Conservation (phyloP, 2,888 invertebrate species). For the Lissocephala sabroskyi region DNA sequence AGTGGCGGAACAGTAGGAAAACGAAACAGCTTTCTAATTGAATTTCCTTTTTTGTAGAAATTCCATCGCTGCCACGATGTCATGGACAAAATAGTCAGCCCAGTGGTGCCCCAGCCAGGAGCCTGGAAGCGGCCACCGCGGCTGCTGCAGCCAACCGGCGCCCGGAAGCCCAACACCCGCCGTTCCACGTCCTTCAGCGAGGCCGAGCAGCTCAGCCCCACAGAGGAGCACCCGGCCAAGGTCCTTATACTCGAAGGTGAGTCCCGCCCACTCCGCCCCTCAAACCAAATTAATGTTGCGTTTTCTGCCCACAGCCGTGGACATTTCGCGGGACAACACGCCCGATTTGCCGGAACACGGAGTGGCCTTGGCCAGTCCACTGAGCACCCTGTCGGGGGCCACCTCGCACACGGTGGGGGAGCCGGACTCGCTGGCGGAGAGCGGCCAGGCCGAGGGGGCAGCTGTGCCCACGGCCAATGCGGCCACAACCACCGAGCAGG, state of each 20-base stretch:
- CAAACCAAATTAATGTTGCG: background rate
- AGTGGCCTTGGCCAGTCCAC: constrained; percentile 47
- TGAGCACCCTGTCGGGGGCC: constrained; percentile 57
- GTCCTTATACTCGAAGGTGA: constrained; percentile 52
- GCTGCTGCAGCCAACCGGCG: constrained; percentile 66
- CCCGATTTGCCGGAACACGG: constrained; percentile 58
- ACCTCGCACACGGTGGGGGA: constrained; percentile 55
- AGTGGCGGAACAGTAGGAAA: no score
- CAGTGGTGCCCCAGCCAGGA: constrained; percentile 91
- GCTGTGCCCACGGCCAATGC: constrained; percentile 10
- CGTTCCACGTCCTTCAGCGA: constrained; percentile 73
- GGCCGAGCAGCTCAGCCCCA: constrained; percentile 72
- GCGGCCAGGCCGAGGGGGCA: constrained; percentile 17
- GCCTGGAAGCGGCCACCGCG: constrained; percentile 81
- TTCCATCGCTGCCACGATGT: constrained; percentile 79
- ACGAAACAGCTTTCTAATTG: background rate
- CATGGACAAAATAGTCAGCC: constrained; percentile 92
- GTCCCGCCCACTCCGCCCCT: constrained; percentile 2
- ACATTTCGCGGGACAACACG: constrained; percentile 65
- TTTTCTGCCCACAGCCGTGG: constrained; percentile 38
- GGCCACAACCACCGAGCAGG: constrained; percentile 3
- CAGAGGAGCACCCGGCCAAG: constrained; percentile 69
- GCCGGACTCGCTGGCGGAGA: constrained; percentile 39
- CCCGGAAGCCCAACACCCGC: constrained; percentile 68
- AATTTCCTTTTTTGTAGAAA: constrained; percentile 45